Percentiles rank a stretch among this genome's conserved stretches.
Evolutionary conservation across 1,140 invertebrate species (phyloP).

Genomic region (Sitophilus oryzae): DNA sequence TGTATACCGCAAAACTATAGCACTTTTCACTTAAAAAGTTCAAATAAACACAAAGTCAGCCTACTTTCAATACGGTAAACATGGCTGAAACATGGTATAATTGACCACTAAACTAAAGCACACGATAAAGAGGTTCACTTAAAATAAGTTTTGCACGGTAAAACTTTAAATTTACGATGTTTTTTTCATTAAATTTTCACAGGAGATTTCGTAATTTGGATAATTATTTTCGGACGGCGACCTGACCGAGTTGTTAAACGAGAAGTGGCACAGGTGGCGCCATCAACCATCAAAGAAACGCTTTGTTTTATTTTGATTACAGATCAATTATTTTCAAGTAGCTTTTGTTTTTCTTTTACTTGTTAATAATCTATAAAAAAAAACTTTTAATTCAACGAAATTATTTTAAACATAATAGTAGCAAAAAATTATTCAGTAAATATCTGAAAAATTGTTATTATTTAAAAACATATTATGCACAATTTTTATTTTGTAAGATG

Average conservation of each 20-base stretch:
- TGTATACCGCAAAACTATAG: conserved; percentile 16
- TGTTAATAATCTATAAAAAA: no score
- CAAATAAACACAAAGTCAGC: conserved; percentile 34
- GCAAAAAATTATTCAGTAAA: no score
- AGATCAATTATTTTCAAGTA: no score
- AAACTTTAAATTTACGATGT: conserved; percentile 6
- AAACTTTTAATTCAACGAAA: no score
- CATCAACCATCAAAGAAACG: conserved; percentile 2
- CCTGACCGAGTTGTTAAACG: conserved; percentile 5
- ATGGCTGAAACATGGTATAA: conserved; percentile 37
- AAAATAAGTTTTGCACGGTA: conserved; percentile 1
- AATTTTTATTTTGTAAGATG: no score
- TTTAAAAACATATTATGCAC: no score
- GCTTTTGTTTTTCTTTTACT: no score
- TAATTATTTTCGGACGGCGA: conserved; percentile 14
- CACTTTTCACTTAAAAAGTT: conserved; percentile 34
- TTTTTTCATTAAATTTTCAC: conserved; percentile 6
- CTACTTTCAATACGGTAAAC: conserved; percentile 42
- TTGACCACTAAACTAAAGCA: no score
- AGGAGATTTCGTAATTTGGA: conserved; percentile 18
- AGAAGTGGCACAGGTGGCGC: conserved; percentile 16
- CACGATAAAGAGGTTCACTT: conserved; percentile 1
- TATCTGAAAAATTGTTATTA: no score
- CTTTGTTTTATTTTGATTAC: neutral
- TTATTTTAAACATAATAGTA: no score